Base-by-base conservation (phyloP, 2,888 invertebrate genomes). In the Cistogaster globosa region DNA sequence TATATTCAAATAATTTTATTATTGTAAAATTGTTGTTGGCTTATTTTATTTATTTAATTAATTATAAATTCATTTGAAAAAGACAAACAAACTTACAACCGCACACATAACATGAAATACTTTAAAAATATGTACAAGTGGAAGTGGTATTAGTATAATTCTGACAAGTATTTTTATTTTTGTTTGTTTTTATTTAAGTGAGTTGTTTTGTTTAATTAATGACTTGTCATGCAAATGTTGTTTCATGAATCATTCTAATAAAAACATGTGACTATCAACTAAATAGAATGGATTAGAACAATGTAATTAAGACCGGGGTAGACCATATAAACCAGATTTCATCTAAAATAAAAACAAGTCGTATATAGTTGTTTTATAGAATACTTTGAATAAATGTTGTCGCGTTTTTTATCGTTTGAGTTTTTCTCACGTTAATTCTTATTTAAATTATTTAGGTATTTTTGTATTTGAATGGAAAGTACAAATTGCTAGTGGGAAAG, bases 351-450 rank as follows among this genome's bases (percentile, higher is more conserved):
- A 63, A 63, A 63, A 55, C 62, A 55, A 32, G 14, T 55, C 26
- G 26, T 26, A 51, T 11, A 62, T 18, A 45, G 32, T 45, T 45
- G 18, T 26, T 55, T 14, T 22, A 32, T 63, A 8, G n/a, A 20
- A 51, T 2, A 38, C 14, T 69, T 75, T 53, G 18, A 53, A 62
- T 77, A 55, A 63, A 45, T n/a, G 14, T n/a, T 76, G 18, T 38
- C 32, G 22, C 45, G n/a, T 18, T 38, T 36, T 20, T 32, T n/a
- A 14, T 38, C n/a, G 32, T 48, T 45, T 60, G 26, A 48, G 36
- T 71, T 65, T 80, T 81, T 84, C 84, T 81, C 84, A 84, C 81
- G 80, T 72, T 77, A 65, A 81, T 84, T 72, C 77, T 72, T 51
- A 81, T 81, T 81, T 72, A 68, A 62, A 57, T 76, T 71, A 71